phyloP scores from a whole-genome alignment of 2,113 vertebrate genomes.

The Coptodon rendalli region DNA sequence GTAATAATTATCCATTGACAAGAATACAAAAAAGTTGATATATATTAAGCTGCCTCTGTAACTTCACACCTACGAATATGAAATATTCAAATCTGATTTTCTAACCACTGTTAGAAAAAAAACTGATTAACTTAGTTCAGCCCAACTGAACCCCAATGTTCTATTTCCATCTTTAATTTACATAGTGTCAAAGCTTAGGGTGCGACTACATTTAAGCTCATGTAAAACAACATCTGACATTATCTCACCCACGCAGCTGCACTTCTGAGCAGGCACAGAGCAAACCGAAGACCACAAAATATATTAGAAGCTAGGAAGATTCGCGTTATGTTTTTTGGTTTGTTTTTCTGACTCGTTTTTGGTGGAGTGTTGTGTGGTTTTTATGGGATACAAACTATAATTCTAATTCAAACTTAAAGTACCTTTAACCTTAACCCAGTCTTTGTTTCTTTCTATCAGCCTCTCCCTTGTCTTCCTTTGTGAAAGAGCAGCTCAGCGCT shows the following conservation, averaged over 20 bases:
- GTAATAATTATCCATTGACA: not conserved
- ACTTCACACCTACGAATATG: not conserved
- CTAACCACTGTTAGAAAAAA: not conserved
- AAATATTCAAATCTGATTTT: not conserved
- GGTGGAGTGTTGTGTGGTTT: not conserved
- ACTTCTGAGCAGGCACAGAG: not conserved
- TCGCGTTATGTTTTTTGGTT: accelerated
- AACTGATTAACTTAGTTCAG: not conserved
- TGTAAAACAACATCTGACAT: not conserved
- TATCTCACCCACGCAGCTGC: not conserved
- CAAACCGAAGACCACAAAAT: not conserved
- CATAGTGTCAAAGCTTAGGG: not conserved
- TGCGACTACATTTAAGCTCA: not conserved
- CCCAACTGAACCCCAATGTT: not conserved
- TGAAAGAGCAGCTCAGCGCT: constrained; percentile 19
- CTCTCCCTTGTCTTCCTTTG: not conserved
- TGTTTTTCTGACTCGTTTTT: not conserved
- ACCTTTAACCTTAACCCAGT: not conserved
- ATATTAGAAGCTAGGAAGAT: not conserved
- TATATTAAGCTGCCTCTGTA: not conserved
- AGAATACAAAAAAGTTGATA: not conserved
- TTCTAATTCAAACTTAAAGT: not conserved
- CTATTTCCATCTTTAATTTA: constrained; percentile 12
- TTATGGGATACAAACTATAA: not conserved
- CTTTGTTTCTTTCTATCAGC: not conserved